Evolutionary conservation across 2,888 invertebrate species (phyloP).

Genomic region (Julus scanicus): DNA sequence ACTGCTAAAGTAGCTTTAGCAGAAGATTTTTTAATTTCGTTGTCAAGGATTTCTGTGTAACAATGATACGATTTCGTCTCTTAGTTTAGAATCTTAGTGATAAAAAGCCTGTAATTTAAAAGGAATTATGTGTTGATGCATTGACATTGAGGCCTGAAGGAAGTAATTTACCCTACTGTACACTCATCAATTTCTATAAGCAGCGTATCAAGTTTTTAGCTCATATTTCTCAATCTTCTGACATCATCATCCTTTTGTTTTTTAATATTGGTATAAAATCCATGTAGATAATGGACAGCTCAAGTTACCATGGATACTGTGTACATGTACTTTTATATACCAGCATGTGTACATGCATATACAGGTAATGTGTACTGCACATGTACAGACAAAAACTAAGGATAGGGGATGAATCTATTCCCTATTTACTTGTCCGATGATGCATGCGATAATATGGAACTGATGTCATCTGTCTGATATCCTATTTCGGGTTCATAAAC

Average conservation of each 20-base stretch:
- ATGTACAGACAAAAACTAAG: background rate
- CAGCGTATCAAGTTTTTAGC: background rate
- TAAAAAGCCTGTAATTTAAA: background rate
- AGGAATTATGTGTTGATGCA: background rate
- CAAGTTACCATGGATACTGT: background rate
- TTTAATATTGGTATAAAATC: background rate
- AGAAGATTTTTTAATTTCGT: background rate
- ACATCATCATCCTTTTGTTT: background rate
- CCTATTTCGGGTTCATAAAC: slow-evolving; percentile 17
- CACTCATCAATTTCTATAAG: background rate
- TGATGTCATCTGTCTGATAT: background rate
- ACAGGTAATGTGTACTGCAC: background rate
- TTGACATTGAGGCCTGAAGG: background rate
- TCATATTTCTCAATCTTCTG: background rate
- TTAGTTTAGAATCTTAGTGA: background rate
- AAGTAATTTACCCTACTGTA: background rate
- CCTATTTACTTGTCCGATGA: background rate
- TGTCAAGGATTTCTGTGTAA: background rate
- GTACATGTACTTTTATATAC: background rate
- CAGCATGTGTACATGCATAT: background rate
- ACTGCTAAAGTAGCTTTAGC: background rate
- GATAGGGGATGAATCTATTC: background rate
- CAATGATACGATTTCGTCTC: background rate
- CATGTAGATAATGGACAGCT: background rate
- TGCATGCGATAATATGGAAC: background rate